Evolutionary conservation across 2,888 invertebrate species (phyloP).

Genomic region (Phalera bucephala): DNA sequence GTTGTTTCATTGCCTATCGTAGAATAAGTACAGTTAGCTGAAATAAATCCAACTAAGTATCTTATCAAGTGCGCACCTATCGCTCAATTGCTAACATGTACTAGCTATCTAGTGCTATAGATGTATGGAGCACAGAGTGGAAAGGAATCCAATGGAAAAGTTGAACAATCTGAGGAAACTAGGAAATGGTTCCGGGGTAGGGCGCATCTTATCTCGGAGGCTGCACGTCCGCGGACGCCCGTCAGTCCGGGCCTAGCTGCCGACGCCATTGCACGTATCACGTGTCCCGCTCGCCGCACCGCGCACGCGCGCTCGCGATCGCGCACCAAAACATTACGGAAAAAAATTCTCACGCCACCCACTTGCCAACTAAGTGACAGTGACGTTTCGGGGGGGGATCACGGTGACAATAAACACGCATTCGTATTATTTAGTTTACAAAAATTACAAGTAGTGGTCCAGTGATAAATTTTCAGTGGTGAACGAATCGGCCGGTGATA

Average conservation of each 20-base stretch:
- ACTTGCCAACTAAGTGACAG: slow-evolving; percentile 68
- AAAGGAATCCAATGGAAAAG: slow-evolving; percentile 1
- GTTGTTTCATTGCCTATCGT: slow-evolving; percentile 33
- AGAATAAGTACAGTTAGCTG: not conserved
- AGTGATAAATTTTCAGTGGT: slow-evolving; percentile 44
- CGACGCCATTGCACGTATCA: slow-evolving; percentile 41
- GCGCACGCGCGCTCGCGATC: slow-evolving; percentile 70
- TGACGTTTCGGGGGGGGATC: slow-evolving; percentile 67
- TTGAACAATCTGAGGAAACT: slow-evolving; percentile 19
- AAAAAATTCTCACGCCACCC: slow-evolving; percentile 54
- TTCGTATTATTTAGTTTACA: slow-evolving; percentile 38
- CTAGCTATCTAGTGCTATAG: slow-evolving; percentile 1
- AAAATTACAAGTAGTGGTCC: slow-evolving; percentile 19
- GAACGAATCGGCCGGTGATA: slow-evolving; percentile 32
- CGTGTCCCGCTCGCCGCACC: slow-evolving; percentile 26
- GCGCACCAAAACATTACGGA: slow-evolving; percentile 42
- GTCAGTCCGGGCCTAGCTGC: slow-evolving; percentile 61
- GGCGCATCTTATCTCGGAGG: slow-evolving; percentile 38
- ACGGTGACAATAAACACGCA: slow-evolving; percentile 57
- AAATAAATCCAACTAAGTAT: slow-evolving; percentile 14
- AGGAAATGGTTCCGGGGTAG: slow-evolving; percentile 49
- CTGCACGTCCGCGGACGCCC: slow-evolving; percentile 27
- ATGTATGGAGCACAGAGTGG: no score
- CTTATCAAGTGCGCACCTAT: slow-evolving; percentile 25
- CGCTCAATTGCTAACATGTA: slow-evolving; percentile 6